phyloP scores from a whole-genome alignment of 2,797 vertebrate genomes.

The Mustela erminea region DNA sequence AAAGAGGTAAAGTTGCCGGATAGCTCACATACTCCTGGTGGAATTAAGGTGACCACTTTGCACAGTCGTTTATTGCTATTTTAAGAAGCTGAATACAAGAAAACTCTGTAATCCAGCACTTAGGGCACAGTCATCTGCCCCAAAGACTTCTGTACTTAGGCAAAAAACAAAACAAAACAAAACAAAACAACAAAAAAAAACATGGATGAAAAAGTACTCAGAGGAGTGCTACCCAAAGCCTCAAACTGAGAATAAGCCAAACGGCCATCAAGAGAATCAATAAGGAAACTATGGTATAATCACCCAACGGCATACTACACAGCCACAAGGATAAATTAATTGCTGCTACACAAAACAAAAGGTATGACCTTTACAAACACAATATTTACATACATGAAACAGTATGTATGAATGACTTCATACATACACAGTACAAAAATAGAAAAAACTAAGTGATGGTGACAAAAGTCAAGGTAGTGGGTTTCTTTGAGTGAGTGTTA shows the following conservation, averaged over 20 bases:
- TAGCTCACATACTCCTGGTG: neutral
- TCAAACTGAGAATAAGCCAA: neutral
- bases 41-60: neutral
- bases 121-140: neutral
- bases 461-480: neutral
- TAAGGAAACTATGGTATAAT: neutral
- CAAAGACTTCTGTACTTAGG: neutral
- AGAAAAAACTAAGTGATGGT: neutral
- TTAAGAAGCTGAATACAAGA: neutral
- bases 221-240: neutral
- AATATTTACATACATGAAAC: neutral
- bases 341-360: neutral
- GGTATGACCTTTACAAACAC: neutral
- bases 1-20: neutral
- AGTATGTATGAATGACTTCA: neutral
- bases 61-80: neutral
- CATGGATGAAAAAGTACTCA: neutral
- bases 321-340: neutral
- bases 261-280: neutral
- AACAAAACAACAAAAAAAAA: neutral
- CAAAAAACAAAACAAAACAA: neutral
- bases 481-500: neutral
- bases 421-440: neutral
- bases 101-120: neutral
- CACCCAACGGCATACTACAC: neutral